Evolutionary conservation across 2,797 vertebrate genomes (phyloP).

Genomic region (Sebastes minor): DNA sequence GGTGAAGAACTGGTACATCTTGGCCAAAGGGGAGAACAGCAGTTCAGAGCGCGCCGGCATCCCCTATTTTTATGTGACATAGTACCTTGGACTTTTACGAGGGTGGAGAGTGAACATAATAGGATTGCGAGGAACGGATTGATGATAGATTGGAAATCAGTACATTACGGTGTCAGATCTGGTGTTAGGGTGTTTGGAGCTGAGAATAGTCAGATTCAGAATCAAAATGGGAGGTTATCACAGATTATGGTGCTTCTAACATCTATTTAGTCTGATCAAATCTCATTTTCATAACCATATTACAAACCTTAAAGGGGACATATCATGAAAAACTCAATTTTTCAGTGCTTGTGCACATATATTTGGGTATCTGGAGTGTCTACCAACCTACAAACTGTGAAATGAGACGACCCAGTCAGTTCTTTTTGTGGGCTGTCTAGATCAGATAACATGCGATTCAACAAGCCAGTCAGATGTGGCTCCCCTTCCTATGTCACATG

Average conservation of each 20-base stretch:
- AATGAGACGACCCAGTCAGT: too few species aligned
- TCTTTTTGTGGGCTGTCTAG: too few species aligned
- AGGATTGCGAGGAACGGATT: constrained; percentile 28
- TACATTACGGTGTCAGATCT: constrained; percentile 3
- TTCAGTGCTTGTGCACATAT: too few species aligned
- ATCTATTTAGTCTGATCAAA: background rate
- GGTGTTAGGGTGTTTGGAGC: background rate
- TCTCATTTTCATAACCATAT: background rate
- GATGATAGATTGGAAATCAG: constrained; percentile 51
- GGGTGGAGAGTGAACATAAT: constrained; percentile 18
- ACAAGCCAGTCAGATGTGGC: too few species aligned
- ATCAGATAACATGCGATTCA: background rate
- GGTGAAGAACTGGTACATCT: constrained; percentile 40
- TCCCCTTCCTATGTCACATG: too few species aligned
- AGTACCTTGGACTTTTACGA: constrained; percentile 41
- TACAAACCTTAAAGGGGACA: background rate
- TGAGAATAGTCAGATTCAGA: background rate
- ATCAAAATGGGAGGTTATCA: background rate
- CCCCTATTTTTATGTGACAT: constrained; percentile 36
- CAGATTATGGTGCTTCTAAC: background rate
- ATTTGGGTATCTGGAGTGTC: too few species aligned
- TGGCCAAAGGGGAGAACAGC: constrained; percentile 11
- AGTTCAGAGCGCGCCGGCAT: background rate
- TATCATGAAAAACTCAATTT: too few species aligned
- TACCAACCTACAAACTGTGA: too few species aligned